phyloP scores from a whole-genome alignment of 2,113 vertebrate genomes.

The Tretioscincus oriximinensis region DNA sequence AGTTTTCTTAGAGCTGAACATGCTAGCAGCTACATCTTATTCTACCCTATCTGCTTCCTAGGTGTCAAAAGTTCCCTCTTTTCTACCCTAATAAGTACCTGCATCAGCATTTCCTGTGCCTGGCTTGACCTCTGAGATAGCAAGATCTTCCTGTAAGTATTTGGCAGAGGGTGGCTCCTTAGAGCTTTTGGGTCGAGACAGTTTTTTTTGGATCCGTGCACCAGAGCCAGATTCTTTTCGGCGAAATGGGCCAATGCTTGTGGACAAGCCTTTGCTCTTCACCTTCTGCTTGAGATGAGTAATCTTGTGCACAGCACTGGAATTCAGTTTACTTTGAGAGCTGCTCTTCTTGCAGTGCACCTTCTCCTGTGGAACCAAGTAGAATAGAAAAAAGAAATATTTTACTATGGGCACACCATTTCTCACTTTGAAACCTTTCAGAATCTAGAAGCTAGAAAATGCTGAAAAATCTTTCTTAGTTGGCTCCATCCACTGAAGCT shows the following conservation, averaged over 20 bases:
- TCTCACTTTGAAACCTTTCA: neutral
- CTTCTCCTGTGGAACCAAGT: constrained; percentile 72
- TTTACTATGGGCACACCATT: neutral
- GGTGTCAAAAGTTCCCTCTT: neutral
- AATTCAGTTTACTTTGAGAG: constrained; percentile 69
- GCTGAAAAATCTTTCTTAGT: neutral
- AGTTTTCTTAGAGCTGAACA: neutral
- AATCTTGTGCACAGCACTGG: constrained; percentile 75
- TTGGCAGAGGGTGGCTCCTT: constrained; percentile 50
- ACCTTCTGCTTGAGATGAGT: constrained; percentile 85
- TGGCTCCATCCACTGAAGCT: neutral
- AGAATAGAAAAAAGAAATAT: neutral
- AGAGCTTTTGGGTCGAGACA: constrained; percentile 75
- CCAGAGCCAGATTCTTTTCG: constrained; percentile 75
- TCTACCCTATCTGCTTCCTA: neutral
- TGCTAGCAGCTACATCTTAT: neutral
- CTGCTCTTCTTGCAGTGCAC: constrained; percentile 74
- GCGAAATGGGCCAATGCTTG: constrained; percentile 74
- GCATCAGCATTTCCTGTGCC: neutral
- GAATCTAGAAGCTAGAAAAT: neutral
- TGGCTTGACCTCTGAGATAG: constrained; percentile 43
- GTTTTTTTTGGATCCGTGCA: constrained; percentile 78
- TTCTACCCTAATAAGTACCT: constrained; percentile 21
- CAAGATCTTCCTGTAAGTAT: constrained; percentile 70
- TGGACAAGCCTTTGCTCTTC: constrained; percentile 76